Conservation (phyloP, 2,113 vertebrate species). For the Chaetops frenatus region DNA sequence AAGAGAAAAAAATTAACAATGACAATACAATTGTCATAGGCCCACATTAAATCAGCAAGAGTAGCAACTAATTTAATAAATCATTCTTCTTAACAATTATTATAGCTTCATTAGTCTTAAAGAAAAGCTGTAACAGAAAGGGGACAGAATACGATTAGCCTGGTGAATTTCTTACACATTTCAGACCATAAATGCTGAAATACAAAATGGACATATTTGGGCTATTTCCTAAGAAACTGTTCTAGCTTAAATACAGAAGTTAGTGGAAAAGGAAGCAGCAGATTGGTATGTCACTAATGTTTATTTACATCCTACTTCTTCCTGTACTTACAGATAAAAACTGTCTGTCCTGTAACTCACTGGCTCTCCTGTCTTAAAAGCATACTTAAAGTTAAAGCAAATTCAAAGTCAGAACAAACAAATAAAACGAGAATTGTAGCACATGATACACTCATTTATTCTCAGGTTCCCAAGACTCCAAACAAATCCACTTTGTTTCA, state of each 20-base stretch:
- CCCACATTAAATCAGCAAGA: not conserved
- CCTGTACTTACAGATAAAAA: constrained; percentile 46
- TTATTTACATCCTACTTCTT: constrained; percentile 58
- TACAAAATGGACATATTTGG: not conserved
- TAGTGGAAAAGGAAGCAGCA: constrained; percentile 64
- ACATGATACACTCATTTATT: not conserved
- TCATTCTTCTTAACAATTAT: not conserved
- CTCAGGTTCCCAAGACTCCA: constrained; percentile 26
- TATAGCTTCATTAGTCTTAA: constrained; percentile 21
- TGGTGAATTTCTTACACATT: not conserved
- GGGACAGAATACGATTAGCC: not conserved
- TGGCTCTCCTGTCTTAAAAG: not conserved
- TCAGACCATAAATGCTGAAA: not conserved
- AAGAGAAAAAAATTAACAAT: not conserved
- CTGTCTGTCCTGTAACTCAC: not conserved
- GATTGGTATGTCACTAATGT: constrained; percentile 64
- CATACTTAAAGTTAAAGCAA: constrained; percentile 17
- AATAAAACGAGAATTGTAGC: not conserved
- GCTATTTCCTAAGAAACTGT: constrained; percentile 58
- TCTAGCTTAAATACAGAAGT: constrained; percentile 35
- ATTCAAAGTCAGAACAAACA: constrained; percentile 39
- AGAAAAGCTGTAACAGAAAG: not conserved
- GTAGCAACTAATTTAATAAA: not conserved
- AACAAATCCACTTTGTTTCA: constrained; percentile 51
- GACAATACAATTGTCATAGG: not conserved